These are phyloP conservation scores for Orientallactaga sibirica DNA, from an alignment of 2,797 vertebrate genomes.

Conservation along the genomic window DNA sequence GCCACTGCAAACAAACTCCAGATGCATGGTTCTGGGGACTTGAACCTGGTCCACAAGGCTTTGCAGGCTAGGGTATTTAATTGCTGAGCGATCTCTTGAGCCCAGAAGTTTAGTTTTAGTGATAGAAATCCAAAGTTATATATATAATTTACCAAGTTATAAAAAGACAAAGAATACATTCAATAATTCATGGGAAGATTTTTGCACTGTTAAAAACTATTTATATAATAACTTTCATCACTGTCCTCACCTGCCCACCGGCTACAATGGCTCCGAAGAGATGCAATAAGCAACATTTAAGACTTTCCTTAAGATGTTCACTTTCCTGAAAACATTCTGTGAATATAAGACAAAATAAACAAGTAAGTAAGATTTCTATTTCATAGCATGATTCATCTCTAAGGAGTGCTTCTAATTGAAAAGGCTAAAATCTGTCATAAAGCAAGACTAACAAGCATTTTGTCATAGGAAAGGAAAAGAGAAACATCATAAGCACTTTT, in stretches of 20 bases:
- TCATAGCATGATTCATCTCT: conserved; percentile 56
- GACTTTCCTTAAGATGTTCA: conserved; percentile 97
- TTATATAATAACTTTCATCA: conserved; percentile 66
- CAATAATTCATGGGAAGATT: conserved; percentile 36
- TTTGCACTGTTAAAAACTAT: conserved; percentile 5
- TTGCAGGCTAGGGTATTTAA: no score
- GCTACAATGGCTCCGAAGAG: conserved; percentile 97
- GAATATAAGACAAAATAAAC: conserved; percentile 76
- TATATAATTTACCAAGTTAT: conserved; percentile 37
- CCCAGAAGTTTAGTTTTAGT: conserved; percentile 59
- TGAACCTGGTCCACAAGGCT: no score
- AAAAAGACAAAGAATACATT: conserved; percentile 62
- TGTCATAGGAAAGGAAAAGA: conserved; percentile 46
- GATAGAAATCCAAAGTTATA: conserved; percentile 47
- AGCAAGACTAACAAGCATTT: background rate
- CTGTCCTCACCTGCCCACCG: conserved; percentile 94
- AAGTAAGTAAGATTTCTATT: conserved; percentile 61
- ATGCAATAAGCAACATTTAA: conserved; percentile 97
- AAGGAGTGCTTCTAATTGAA: conserved; percentile 47
- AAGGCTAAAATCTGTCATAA: conserved; percentile 41
- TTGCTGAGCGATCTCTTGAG: no score
- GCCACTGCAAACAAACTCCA: no score
- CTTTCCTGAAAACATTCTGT: conserved; percentile 99
- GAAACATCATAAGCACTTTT: conserved; percentile 40
- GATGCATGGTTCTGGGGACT: no score